These are phyloP conservation scores for Ooceraea biroi DNA, from an alignment of 1,140 invertebrate genomes.

Conservation along the genomic window DNA sequence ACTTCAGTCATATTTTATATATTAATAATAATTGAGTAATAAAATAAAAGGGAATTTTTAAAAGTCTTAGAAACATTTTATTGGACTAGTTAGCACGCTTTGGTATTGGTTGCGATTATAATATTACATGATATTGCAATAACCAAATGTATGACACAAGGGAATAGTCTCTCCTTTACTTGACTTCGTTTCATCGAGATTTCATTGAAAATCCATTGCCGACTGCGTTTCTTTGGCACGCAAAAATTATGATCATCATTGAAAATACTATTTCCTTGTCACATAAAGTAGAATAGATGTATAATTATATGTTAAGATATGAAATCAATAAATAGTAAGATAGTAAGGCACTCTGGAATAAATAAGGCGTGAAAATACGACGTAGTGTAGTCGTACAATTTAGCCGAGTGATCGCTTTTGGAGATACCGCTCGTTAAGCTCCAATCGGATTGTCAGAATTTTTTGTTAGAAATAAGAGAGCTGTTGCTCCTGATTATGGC, in stretches of 20 bases:
- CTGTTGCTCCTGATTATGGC: conserved; percentile 78
- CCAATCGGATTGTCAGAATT: conserved; percentile 40
- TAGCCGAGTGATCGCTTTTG: neutral
- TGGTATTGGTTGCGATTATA: conserved; percentile 65
- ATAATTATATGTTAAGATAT: conserved; percentile 38
- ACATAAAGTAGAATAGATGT: neutral
- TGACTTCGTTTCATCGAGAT: neutral
- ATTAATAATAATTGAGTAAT: neutral
- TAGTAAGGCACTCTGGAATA: conserved; percentile 73
- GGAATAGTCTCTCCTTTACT: neutral
- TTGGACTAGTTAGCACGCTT: conserved; percentile 72
- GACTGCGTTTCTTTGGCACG: neutral
- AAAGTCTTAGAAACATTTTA: conserved; percentile 67
- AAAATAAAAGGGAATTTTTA: conserved; percentile 19
- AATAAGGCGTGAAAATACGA: conserved; percentile 61
- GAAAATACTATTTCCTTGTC: neutral
- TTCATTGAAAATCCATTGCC: neutral
- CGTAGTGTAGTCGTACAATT: conserved; percentile 14
- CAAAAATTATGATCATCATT: neutral
- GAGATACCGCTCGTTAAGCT: conserved; percentile 36
- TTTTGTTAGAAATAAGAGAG: conserved; percentile 78
- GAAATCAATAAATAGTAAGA: conserved; percentile 70
- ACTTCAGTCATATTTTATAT: neutral
- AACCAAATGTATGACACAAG: conserved; percentile 18
- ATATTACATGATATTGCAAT: conserved; percentile 33